A percentile compares a stretch with the other conserved stretches of the same genome.
Evolutionary conservation across 35 echinoderm and acorn worm genomes (phyloP).

Genomic region (Diadema setosum): DNA sequence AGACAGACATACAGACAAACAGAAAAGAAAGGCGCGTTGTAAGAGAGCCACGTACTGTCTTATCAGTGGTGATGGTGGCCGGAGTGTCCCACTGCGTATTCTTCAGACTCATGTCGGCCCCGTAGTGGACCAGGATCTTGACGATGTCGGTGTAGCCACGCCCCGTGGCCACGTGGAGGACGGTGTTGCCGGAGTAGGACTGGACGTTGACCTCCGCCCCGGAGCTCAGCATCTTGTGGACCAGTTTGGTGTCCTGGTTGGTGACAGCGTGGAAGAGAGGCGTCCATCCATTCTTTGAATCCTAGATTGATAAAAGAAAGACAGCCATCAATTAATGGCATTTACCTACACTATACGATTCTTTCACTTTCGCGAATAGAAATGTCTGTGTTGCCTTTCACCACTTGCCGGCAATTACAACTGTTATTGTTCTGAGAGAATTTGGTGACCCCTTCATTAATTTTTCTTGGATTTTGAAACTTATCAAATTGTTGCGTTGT

Average conservation of each 20-base stretch:
- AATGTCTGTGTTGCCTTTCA: too few species aligned
- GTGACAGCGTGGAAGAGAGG: conserved; percentile 86
- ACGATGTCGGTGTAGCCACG: conserved; percentile 88
- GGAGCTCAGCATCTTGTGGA: conserved; percentile 59
- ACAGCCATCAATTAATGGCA: too few species aligned
- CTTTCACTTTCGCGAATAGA: too few species aligned
- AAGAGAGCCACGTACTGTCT: conserved; percentile 59
- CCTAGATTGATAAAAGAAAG: conserved; percentile 27
- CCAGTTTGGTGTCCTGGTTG: conserved; percentile 63
- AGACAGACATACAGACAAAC: too few species aligned
- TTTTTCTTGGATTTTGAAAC: too few species aligned
- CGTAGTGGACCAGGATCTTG: conserved; percentile 68
- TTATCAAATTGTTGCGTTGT: too few species aligned
- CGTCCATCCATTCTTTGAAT: conserved; percentile 90
- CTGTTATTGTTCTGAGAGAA: too few species aligned
- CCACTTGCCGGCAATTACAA: too few species aligned
- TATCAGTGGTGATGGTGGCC: conserved; percentile 66
- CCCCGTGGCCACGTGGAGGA: conserved; percentile 89
- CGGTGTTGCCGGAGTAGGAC: conserved; percentile 98
- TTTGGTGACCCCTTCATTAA: too few species aligned
- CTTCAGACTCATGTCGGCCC: conserved; percentile 95
- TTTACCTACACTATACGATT: too few species aligned
- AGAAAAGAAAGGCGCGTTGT: too few species aligned
- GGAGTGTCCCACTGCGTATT: conserved; percentile 92
- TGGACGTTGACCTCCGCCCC: conserved; percentile 86